A percentile compares a stretch with the other conserved stretches of the same genome.
These are phyloP conservation scores for Chaetophractus vellerosus DNA, from an alignment of 2,797 vertebrate genomes.

Conservation along the genomic window DNA sequence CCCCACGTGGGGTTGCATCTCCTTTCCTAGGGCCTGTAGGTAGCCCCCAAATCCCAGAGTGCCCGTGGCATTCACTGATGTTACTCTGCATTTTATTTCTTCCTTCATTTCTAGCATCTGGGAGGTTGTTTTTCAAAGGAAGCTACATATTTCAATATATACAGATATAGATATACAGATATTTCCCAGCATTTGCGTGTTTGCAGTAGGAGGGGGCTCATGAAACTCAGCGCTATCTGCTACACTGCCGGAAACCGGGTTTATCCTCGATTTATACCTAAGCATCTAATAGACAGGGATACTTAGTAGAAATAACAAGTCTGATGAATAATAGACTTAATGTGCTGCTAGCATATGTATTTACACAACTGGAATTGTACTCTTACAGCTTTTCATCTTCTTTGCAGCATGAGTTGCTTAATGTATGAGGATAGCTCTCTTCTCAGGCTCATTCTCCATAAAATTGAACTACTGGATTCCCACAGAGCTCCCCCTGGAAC, in stretches of 20 bases:
- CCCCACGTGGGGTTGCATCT: background rate
- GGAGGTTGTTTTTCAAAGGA: background rate
- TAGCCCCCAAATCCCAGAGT: no score
- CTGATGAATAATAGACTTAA: background rate
- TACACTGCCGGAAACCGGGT: background rate
- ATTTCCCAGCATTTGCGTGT: background rate
- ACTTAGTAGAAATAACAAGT: background rate
- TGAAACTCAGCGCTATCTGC: background rate
- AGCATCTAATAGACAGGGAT: background rate
- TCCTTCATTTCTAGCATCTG: background rate
- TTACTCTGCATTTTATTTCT: background rate
- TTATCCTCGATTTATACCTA: background rate
- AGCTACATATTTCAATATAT: background rate
- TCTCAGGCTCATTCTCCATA: constrained; percentile 40
- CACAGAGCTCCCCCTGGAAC: constrained; percentile 55
- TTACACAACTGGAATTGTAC: background rate
- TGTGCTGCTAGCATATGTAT: background rate
- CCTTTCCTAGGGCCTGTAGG: background rate
- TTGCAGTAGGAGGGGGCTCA: background rate
- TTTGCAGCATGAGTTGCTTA: background rate
- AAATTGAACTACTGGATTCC: constrained; percentile 64
- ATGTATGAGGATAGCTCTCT: background rate
- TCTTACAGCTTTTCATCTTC: background rate
- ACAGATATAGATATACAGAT: no score
- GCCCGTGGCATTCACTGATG: background rate